Evolutionary conservation across 2,113 vertebrate genomes (phyloP).

Genomic region (Catagonus wagneri): DNA sequence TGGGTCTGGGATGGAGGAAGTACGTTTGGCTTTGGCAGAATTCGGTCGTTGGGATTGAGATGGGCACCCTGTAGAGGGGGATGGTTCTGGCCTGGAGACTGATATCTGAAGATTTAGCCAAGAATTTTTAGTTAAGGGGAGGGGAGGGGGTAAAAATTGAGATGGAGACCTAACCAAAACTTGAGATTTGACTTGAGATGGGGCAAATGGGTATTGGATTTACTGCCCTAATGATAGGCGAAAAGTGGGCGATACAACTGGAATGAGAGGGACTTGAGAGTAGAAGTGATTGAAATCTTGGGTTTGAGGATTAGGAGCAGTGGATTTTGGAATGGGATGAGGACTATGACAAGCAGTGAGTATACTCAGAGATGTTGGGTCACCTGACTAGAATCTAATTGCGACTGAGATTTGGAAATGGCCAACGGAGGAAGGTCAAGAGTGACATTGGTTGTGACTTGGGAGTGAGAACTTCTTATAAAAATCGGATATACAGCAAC

Average conservation of each 20-base stretch:
- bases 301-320: background rate
- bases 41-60: background rate
- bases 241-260: background rate
- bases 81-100: background rate
- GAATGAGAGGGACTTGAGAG: background rate
- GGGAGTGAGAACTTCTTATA: background rate
- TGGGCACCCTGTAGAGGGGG: background rate
- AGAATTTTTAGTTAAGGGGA: conserved; percentile 29
- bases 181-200: conserved; percentile 50
- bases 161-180: background rate
- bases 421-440: background rate
- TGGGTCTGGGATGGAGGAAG: background rate
- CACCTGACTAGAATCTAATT: too few relatives aligned
- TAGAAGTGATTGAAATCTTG: background rate
- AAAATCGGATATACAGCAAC: background rate
- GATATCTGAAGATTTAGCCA: background rate
- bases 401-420: background rate
- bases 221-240: background rate
- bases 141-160: background rate
- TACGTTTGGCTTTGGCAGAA: background rate
- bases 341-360: background rate
- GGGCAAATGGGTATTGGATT: background rate
- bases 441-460: background rate
- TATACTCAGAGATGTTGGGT: background rate
- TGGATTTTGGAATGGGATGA: background rate